These are phyloP conservation scores for Muscicapa comitata DNA, from an alignment of 2,797 vertebrate genomes.

Conservation along the genomic window DNA sequence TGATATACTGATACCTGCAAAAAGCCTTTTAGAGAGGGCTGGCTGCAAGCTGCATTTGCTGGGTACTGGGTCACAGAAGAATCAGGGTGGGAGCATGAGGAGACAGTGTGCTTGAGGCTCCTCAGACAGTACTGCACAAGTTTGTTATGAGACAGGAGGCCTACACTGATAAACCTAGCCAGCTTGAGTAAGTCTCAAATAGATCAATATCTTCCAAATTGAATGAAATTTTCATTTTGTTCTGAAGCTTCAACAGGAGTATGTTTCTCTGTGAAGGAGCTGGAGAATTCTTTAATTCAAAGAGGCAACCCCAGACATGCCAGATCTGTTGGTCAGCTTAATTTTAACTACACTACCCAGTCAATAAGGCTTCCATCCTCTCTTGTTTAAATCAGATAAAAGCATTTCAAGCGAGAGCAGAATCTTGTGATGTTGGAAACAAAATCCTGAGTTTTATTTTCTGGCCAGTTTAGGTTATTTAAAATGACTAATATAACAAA, in stretches of 20 bases:
- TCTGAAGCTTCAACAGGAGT: background rate
- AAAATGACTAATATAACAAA: background rate
- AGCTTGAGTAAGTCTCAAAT: background rate
- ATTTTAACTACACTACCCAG: background rate
- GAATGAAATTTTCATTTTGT: background rate
- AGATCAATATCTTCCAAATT: constrained; percentile 10
- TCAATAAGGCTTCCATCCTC: background rate
- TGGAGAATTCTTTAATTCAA: background rate
- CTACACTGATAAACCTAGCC: background rate
- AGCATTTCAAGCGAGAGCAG: background rate
- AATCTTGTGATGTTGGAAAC: background rate
- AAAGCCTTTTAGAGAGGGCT: background rate
- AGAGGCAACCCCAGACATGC: background rate
- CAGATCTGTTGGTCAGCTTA: background rate
- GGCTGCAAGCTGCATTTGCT: constrained; percentile 22
- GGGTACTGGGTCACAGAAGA: background rate
- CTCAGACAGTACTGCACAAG: background rate
- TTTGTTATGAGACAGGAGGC: background rate
- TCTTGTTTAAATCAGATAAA: background rate
- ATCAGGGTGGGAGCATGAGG: background rate
- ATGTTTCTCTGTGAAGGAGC: background rate
- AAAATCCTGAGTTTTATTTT: background rate
- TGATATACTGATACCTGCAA: background rate
- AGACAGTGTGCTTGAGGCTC: background rate
- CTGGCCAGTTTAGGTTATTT: background rate